phyloP scores from a whole-genome alignment of 2,888 invertebrate species.

The Drosophila barbarae region DNA sequence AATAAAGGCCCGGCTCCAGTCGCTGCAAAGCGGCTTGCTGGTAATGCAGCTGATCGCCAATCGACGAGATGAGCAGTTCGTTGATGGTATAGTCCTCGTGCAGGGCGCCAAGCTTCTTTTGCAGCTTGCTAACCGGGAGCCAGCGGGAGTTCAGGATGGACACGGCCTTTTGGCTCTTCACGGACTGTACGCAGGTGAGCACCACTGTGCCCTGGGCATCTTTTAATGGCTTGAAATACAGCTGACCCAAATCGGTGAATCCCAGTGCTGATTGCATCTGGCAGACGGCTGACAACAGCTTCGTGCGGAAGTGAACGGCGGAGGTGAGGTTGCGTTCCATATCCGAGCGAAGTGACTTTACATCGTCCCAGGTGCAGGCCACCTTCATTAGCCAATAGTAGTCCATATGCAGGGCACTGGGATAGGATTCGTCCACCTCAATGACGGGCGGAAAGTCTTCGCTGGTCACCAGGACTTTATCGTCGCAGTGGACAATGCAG shows the following conservation, averaged over 20 bases:
- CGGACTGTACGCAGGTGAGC: slow-evolving; percentile 89
- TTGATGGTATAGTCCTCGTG: slow-evolving; percentile 88
- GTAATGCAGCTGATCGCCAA: slow-evolving; percentile 88
- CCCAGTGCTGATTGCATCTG: slow-evolving; percentile 96
- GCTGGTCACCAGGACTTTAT: slow-evolving; percentile 96
- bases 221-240: slow-evolving; percentile 93
- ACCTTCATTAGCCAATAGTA: slow-evolving; percentile 99
- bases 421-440: slow-evolving; percentile 97
- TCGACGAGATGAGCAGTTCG: slow-evolving; percentile 91
- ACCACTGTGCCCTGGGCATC: slow-evolving; percentile 95
- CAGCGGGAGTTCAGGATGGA: slow-evolving; percentile 95
- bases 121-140: slow-evolving; percentile 92
- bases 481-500: slow-evolving; percentile 95
- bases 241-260: slow-evolving; percentile 95
- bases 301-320: slow-evolving; percentile 93
- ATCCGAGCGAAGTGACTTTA: slow-evolving; percentile 92
- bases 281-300: slow-evolving; percentile 93
- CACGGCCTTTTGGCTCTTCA: slow-evolving; percentile 86
- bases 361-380: slow-evolving; percentile 98
- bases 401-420: slow-evolving; percentile 93
- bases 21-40: slow-evolving; percentile 88
- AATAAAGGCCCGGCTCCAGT: slow-evolving; percentile 92
- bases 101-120: slow-evolving; percentile 87
- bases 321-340: slow-evolving; percentile 97
- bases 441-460: slow-evolving; percentile 98